Conservation (phyloP, 2,888 invertebrate genomes). For the Leptinotarsa rubiginosa region DNA sequence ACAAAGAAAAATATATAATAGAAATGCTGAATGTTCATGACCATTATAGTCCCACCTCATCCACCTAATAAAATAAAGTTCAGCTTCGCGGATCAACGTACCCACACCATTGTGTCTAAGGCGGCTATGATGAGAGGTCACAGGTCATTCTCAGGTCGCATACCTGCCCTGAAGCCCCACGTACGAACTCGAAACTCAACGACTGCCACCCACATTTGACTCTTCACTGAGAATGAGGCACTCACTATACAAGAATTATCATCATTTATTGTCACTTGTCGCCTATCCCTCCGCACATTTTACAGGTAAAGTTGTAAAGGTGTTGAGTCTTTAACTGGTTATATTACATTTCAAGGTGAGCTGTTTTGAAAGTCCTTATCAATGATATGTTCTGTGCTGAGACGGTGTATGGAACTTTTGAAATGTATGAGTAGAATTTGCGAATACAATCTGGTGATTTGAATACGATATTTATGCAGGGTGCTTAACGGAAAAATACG, state of each 20-base stretch:
- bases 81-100: conserved; percentile 40
- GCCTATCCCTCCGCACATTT: conserved; percentile 14
- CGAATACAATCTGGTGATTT: too few relatives aligned
- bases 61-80: conserved; percentile 20
- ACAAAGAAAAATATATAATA: background rate
- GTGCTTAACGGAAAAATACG: too few relatives aligned
- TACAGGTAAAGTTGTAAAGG: conserved; percentile 14
- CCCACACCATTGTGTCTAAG: conserved; percentile 48
- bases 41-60: conserved; percentile 14
- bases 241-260: conserved; percentile 21
- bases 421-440: too few relatives aligned
- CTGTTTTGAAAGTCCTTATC: background rate
- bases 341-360: conserved; percentile 7
- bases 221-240: conserved; percentile 18
- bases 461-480: too few relatives aligned
- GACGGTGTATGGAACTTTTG: background rate
- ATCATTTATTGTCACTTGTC: conserved; percentile 21
- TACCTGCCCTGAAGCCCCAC: conserved; percentile 56
- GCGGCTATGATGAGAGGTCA: conserved; percentile 52
- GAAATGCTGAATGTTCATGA: conserved; percentile 7
- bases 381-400: background rate
- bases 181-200: conserved; percentile 51
- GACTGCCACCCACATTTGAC: conserved; percentile 51
- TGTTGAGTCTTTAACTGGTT: conserved; percentile 11
- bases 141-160: conserved; percentile 57